Base-by-base conservation (phyloP, 2,113 vertebrate species). In the Muscicapa adusta region DNA sequence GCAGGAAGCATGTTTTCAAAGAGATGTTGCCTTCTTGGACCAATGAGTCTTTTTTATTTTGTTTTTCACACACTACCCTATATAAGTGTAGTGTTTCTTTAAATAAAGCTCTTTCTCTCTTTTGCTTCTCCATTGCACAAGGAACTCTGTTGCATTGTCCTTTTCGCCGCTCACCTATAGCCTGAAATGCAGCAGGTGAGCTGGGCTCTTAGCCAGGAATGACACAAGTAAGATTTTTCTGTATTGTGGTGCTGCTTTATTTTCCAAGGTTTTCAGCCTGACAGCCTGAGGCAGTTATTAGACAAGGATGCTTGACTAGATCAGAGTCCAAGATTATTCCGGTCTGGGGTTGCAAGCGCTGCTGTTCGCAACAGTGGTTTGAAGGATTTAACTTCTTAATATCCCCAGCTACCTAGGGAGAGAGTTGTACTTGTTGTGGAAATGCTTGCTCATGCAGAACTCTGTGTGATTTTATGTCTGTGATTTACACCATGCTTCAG, bases 331-430 rank as follows among this genome's bases (percentile, higher is more conserved):
- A 74, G 91, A 96, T 96, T 93, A 95, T 95, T 96, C 92, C 8
- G 0, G 62, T 92, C 81, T 57, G 18, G 10, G 96, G 95, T 97
- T 96, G 95, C 61, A 97, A 97, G 91, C 88, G 91, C 93, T 95
- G 74, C 87, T 95, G 72, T 61, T 97, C 3, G 36, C 94, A 95
- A 85, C 94, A 95, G 89, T 90, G 82, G 86, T 85, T 91, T 95
- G 84, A 96, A 91, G 90, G 94, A 90, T 95, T 97, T 89, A 94
- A 85, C 88, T 96, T 95, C 83, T 89, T 88, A 62, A 43, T 92
- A 77, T 65, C 93, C 81, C 58, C 50, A 9, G 84, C 85, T 92
- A 79, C 77, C 80, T 24, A 33, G 92, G 84, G 85, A 96, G 72
- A 6, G 36, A 88, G 74, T 8, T 7, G 16, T 63, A 5, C 81